Evolutionary conservation across 2,113 vertebrate species (phyloP).

Genomic region (Neotragus pygmaeus): DNA sequence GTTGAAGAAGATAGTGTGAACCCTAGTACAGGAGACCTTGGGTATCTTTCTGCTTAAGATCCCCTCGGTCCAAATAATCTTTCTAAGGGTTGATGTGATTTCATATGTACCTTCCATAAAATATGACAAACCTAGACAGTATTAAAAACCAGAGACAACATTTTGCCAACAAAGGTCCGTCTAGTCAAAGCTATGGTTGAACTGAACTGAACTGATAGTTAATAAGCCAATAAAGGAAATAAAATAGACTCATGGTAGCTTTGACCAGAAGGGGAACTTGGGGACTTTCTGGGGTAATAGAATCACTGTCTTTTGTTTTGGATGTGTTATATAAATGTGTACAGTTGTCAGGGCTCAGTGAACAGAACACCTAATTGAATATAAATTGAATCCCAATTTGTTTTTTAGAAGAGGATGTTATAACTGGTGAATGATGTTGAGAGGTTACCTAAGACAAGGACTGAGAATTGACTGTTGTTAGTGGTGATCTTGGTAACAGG

Average conservation of each 20-base stretch:
- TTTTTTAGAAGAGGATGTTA: not conserved
- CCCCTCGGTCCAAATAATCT: not conserved
- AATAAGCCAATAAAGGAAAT: not conserved
- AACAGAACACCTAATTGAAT: not conserved
- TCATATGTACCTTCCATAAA: not conserved
- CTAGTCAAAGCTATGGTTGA: not conserved
- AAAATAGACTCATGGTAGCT: not conserved
- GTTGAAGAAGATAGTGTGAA: not conserved
- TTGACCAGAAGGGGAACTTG: not conserved
- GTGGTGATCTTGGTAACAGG: not conserved
- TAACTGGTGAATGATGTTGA: slow-evolving; percentile 49
- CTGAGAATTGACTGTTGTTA: not conserved
- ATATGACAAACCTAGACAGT: not conserved
- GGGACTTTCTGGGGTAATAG: not conserved
- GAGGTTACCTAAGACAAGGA: slow-evolving; percentile 1
- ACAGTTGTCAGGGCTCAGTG: not conserved
- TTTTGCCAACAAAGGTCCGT: not conserved
- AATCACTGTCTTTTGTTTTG: not conserved
- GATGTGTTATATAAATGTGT: not conserved
- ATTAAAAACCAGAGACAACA: not conserved
- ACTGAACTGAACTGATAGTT: not conserved
- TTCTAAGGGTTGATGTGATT: not conserved
- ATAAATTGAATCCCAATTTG: not conserved
- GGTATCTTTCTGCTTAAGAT: not conserved
- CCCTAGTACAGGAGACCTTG: not conserved